Percentiles rank a stretch among this genome's conserved stretches.
Conservation (phyloP, 2,888 invertebrate species). For the Clusia tigrina region DNA sequence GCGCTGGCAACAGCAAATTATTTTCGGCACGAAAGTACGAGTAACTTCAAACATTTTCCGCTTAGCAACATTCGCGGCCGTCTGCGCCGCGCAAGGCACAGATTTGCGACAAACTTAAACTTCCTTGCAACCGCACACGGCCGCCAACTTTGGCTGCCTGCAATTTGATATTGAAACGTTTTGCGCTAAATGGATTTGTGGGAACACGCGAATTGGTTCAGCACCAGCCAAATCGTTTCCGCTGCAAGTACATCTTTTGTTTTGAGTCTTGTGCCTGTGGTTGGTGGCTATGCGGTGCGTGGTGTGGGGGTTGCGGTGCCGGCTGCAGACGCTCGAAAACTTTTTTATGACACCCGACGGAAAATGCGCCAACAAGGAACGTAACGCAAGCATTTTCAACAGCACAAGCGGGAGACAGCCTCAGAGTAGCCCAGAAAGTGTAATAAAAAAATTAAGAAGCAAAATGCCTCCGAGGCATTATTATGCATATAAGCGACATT, state of each 20-base stretch:
- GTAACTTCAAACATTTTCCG: no score
- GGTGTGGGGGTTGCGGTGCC: no score
- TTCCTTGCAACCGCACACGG: not conserved
- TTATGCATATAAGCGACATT: no score
- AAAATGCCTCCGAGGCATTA: no score
- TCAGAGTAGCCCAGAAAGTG: no score
- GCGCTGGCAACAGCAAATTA: not conserved
- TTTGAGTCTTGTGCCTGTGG: not conserved
- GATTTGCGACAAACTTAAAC: not conserved
- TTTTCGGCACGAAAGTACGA: constrained; percentile 9
- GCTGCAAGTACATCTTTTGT: not conserved
- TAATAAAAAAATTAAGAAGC: no score
- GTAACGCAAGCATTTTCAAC: not conserved
- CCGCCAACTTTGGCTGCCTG: not conserved
- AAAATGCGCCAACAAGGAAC: constrained; percentile 14
- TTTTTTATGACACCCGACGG: constrained; percentile 20
- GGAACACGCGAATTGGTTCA: constrained; percentile 7
- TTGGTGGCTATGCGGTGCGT: not conserved
- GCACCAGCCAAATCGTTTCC: no score
- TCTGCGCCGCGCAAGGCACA: constrained; percentile 1
- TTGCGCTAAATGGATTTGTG: constrained; percentile 10
- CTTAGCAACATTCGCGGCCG: constrained; percentile 8
- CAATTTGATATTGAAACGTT: constrained; percentile 7
- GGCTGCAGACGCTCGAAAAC: constrained; percentile 7
- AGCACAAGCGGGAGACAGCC: no score